Base-by-base conservation (phyloP, 2,113 vertebrate species). In the Gymnocephalus cernua region DNA sequence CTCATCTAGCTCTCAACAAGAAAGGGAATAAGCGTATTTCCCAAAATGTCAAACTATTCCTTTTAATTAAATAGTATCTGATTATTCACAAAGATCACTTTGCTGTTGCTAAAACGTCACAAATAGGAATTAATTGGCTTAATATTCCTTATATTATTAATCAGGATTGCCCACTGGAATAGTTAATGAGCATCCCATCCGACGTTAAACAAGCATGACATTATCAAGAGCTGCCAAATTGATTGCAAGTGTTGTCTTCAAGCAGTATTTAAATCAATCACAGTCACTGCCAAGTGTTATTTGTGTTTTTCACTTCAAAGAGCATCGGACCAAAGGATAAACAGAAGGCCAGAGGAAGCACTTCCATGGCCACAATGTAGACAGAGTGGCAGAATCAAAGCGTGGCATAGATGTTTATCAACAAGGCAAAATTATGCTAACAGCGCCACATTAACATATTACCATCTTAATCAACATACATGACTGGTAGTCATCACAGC, bases 371-470 rank as follows among this genome's bases (percentile, higher is more conserved):
- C 54, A 59, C 74, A 21, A 13, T 68, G 84, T 59, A 47, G 80
- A 80, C 76, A 25, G 50, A 83, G 71, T 69, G 23, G 89, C 81
- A 77, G 62, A 91, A 93, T 94, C 90, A 92, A 94, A 93, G 85
- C 23, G 41, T 80, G 74, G 77, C 77, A 47, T 80, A 69, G 81
- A 87, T 82, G 79, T 51, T 80, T 75, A 89, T 92, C 84, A 89
- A 74, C 70, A 68, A 77, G 85, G 82, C 66, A 6, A 80, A 89
- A 94, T 95, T 95, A 96, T 95, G 94, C 85, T 94, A 96, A 95
- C 92, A n/a, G 90, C 6, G 19, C 32, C 12, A 53, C 74, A 90
- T 95, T 95, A 95, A 86, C 93, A 85, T 90, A 86, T 95, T 95
- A 95, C 19, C 92, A 91, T 93, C 89, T 93, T 88, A 77, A 91